Evolutionary conservation across 2,113 vertebrate genomes (phyloP).

Genomic region (Cinclus mexicanus): DNA sequence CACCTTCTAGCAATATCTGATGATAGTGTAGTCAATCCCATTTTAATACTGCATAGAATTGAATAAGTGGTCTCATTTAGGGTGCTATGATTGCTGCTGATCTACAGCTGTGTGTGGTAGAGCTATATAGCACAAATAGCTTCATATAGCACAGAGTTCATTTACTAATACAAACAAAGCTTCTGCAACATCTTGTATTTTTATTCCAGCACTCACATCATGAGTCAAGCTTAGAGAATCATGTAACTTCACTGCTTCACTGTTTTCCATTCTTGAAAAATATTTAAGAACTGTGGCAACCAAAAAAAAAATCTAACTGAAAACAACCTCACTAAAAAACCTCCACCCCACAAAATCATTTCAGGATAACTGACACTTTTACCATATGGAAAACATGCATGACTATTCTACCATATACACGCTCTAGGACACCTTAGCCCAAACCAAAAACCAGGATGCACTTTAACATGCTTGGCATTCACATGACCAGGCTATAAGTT

Average conservation of each 20-base stretch:
- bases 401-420: background rate
- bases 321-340: no score
- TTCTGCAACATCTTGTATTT: background rate
- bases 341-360: background rate
- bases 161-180: background rate
- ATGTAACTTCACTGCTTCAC: background rate
- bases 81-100: background rate
- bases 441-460: background rate
- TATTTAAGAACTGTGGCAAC: background rate
- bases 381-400: background rate
- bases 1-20: background rate
- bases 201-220: background rate
- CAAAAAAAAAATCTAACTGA: background rate
- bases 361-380: background rate
- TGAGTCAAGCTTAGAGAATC: background rate
- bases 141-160: background rate
- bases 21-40: background rate
- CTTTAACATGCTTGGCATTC: background rate
- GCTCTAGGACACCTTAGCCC: background rate
- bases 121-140: background rate
- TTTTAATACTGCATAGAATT: background rate
- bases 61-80: background rate
- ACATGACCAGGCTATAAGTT: background rate
- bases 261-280: background rate
- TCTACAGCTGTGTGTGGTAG: background rate